Evolutionary conservation across 2,797 vertebrate genomes (phyloP), one percentile per base, ranked within the genome.

Genomic region (Anguilla megastoma): DNA sequence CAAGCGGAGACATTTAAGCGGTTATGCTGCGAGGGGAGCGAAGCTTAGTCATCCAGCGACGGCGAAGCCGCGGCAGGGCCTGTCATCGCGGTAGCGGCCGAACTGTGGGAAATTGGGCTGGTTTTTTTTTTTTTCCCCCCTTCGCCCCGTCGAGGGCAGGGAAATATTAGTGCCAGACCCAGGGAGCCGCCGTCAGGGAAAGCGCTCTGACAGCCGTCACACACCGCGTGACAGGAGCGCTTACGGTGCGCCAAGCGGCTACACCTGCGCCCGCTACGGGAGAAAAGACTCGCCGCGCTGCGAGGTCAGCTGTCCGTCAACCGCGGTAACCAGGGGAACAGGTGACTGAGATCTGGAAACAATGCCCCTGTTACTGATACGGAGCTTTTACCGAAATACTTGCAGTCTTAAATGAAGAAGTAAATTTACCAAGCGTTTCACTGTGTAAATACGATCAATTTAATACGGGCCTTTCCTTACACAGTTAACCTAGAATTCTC

Each of bases 121-220:
- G n/a, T n/a, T n/a, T n/a, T n/a, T n/a, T n/a, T n/a, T n/a, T n/a
- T n/a, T n/a, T n/a, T n/a, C n/a, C n/a, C n/a, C n/a, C n/a, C n/a
- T n/a, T n/a, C n/a, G n/a, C n/a, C n/a, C n/a, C n/a, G 41, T 18
- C 16, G 79, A 48, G 45, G 79, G 41, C 41, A 10, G 3, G 79
- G 21, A 41, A 41, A 48, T 82, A 82, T 82, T 82, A 82, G 45
- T 21, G 45, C 8, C 45, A 50, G 41, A 7, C 79, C 45, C 79
- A 48, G 79, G 76, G 41, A 45, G 21, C 76, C 9, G 41, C 21
- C 36, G 45, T 16, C 76, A 8, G 76, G 79, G 45, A 45, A 33
- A 50, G 45, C 24, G 79, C 21, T 82, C 50, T 50, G 79, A 82
- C 79, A 50, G 79, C 79, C 50, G 79, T 82, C 79, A 82, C 41